Base-by-base conservation (phyloP, 2,113 vertebrate species). In the Ramphastos sulfuratus region DNA sequence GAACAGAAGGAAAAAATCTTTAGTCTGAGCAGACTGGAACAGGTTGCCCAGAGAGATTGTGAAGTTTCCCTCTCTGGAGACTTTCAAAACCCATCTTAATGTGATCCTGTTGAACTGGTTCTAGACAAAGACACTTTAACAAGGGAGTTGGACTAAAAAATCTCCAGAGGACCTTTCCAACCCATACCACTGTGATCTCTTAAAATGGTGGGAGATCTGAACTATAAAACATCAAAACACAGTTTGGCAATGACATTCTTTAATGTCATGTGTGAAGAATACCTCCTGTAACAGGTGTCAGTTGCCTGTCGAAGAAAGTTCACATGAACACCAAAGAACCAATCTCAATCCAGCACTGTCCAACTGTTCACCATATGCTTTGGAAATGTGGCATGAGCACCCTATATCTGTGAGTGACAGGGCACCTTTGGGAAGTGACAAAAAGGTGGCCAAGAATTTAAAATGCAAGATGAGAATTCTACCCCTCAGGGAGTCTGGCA, bases 351-450 rank as follows among this genome's bases (percentile, higher is more conserved):
- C 0, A 0, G 11, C 15, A 31, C 9, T 5, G 7, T 54, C 79
- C 54, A 67, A 15, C 25, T 13, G 10, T 33, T 69, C 7, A 18
- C 60, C 1, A 1, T 8, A 11, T 0, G 0, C 8, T 58, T 65
- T 55, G 65, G 61, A 81, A 90, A 86, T 2, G 15, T 15, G 7
- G 3, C 54, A 27, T 0, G 0, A 35, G 14, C 28, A n/a, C 33
- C 44, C 63, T 0, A 0, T 12, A 4, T 37, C 56, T 19, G 16
- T 54, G 35, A 54, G 27, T 4, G 58, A 37, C 1, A 1, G 4
- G 10, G 8, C n/a, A 58, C 15, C 20, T 67, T 64, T 1, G 0
- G 24, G 59, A 69, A 84, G 7, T 19, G 28, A 50, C 27, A 28
- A 54, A 61, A 37, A 71, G 16, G 4, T 1, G 12, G 19, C 12